Evolutionary conservation across 2,888 invertebrate genomes (phyloP), one percentile per base, ranked within the genome.

Genomic region (Cheilosia urbana): DNA sequence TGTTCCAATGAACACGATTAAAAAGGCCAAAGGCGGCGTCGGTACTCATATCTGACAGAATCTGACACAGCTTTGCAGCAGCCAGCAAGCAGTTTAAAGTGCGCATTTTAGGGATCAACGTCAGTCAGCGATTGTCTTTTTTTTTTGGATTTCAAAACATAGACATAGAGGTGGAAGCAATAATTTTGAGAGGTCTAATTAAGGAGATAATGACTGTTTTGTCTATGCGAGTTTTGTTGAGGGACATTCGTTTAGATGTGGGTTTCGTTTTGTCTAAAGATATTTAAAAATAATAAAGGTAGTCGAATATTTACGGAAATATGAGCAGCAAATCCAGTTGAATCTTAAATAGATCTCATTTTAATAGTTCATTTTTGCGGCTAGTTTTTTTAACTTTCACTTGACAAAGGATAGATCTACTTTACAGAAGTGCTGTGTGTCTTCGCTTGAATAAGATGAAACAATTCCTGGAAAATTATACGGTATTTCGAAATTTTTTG

Each of bases 171-270:
- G 21, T 63, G 30, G 72, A 62, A 51, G 72, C 62, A 40, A 30
- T 30, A 15, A 45, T 71, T 82, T 49, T 72, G 49, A 78, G 51
- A 55, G 62, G 34, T 72, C n/a, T 58, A 82, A 82, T 82, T 71
- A 82, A 42, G 30, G 37, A 47, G 30, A 71, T 55, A 82, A 77
- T 77, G 40, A 27, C 37, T 34, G 3, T 51, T 72, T 72, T n/a
- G 30, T 19, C 27, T 15, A 19, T 27, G 17, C 24, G 5, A 11
- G 15, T 40, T 27, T 51, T 11, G 27, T 19, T 53, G 27, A 42
- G 53, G 30, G 53, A 24, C 53, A 72, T 53, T 53, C 49, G 19
- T 17, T n/a, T 17, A 45, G 5, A 45, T 15, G 4, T 45, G n/a
- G 7, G 17, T n/a, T 2, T n/a, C 17, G 2, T 6, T 17, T 45